Evolutionary conservation across 2,113 vertebrate genomes (phyloP).

Genomic region (Tachysurus fulvidraco): DNA sequence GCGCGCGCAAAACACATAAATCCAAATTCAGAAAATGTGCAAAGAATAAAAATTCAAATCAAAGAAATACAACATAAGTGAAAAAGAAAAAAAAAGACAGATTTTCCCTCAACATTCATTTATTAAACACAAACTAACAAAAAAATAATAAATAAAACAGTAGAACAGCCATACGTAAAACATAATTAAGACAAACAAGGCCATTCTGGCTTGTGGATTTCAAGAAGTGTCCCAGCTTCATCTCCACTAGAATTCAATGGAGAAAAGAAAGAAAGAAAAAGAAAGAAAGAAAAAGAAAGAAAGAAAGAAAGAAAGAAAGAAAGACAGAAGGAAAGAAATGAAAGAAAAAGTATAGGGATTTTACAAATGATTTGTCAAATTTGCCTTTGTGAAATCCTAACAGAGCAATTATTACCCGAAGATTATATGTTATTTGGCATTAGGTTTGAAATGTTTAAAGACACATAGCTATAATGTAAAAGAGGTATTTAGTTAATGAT

Average conservation of each 20-base stretch:
- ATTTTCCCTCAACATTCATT: conserved; percentile 62
- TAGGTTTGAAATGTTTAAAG: conserved; percentile 68
- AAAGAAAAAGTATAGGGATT: conserved; percentile 40
- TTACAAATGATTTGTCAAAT: conserved; percentile 63
- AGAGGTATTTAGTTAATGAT: conserved; percentile 40
- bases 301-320: background rate
- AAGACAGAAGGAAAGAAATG: conserved; percentile 26
- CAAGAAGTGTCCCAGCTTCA: conserved; percentile 60
- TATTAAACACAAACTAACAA: conserved; percentile 74
- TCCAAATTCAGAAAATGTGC: background rate
- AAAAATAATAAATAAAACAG: conserved; percentile 72
- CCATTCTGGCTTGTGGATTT: conserved; percentile 49
- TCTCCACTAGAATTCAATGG: conserved; percentile 37
- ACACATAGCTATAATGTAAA: conserved; percentile 57
- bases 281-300: conserved; percentile 25
- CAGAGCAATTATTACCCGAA: conserved; percentile 1
- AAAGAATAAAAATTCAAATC: background rate
- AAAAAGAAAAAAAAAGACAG: background rate
- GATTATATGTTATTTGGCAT: conserved; percentile 49
- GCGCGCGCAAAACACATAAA: background rate
- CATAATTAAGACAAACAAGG: conserved; percentile 62
- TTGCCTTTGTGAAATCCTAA: conserved; percentile 52
- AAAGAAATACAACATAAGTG: background rate
- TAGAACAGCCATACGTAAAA: conserved; percentile 61
- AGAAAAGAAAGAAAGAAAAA: conserved; percentile 1